A percentile compares a stretch with the other conserved stretches of the same genome.
phyloP scores from a whole-genome alignment of 2,888 invertebrate species.

The Cotesia congregata region DNA sequence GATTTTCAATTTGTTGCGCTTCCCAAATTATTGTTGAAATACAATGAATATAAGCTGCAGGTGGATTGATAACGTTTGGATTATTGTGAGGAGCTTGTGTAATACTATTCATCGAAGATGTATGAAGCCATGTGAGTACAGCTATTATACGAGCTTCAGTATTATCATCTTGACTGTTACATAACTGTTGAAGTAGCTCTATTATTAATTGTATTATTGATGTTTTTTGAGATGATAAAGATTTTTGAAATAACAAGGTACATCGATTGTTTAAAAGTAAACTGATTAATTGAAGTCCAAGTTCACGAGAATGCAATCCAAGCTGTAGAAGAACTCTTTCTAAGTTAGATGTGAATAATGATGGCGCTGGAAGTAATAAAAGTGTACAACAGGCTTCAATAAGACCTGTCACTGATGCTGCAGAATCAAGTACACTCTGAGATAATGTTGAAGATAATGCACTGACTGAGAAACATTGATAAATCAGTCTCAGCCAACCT shows the following conservation, averaged over 20 bases:
- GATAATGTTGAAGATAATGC: slow-evolving; percentile 63
- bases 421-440: slow-evolving; percentile 74
- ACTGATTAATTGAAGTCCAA: slow-evolving; percentile 74
- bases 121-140: slow-evolving; percentile 81
- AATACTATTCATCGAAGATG: slow-evolving; percentile 73
- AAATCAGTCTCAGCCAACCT: slow-evolving; percentile 87
- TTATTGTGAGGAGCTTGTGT: slow-evolving; percentile 53
- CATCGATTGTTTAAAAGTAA: slow-evolving; percentile 75
- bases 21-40: slow-evolving; percentile 87
- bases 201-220: slow-evolving; percentile 77
- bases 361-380: slow-evolving; percentile 78
- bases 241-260: slow-evolving; percentile 62
- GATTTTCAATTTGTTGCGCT: slow-evolving; percentile 74
- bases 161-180: slow-evolving; percentile 75
- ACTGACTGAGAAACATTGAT: slow-evolving; percentile 79
- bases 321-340: slow-evolving; percentile 80
- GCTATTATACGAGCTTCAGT: slow-evolving; percentile 77
- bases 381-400: slow-evolving; percentile 81
- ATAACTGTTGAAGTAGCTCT: slow-evolving; percentile 85
- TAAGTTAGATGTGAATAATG: slow-evolving; percentile 76
- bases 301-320: slow-evolving; percentile 77
- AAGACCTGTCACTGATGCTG: slow-evolving; percentile 78
- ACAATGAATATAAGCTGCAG: slow-evolving; percentile 79
- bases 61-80: slow-evolving; percentile 61
- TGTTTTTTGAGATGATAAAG: slow-evolving; percentile 60